Evolutionary conservation across 2,888 invertebrate genomes (phyloP).

Genomic region (Pyrrhia umbra): DNA sequence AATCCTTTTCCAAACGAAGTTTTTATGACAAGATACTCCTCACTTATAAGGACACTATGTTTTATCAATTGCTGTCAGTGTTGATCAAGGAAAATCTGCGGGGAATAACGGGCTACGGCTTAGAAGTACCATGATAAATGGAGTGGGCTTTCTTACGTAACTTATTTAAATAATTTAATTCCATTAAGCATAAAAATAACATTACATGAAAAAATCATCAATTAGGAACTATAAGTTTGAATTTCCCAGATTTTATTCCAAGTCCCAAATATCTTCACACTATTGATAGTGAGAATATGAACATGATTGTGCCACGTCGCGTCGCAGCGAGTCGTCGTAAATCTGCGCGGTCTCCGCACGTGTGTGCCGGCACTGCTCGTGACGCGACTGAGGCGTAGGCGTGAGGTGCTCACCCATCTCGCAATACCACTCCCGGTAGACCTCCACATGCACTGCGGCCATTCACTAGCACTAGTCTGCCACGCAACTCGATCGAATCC

Average conservation of each 20-base stretch:
- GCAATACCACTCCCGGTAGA: conserved; percentile 21
- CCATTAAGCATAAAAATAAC: too few species aligned
- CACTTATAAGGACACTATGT: background rate
- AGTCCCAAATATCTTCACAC: background rate
- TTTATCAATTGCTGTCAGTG: conserved; percentile 8
- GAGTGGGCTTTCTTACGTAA: background rate
- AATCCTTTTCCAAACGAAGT: conserved; percentile 8
- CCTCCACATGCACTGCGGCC: background rate
- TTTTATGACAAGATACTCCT: conserved; percentile 8
- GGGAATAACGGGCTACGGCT: conserved; percentile 3
- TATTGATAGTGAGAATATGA: conserved; percentile 4
- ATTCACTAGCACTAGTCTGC: conserved; percentile 1
- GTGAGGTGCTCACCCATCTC: conserved; percentile 35
- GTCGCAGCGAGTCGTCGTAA: conserved; percentile 24
- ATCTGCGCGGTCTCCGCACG: conserved; percentile 34
- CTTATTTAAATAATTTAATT: background rate
- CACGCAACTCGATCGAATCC: background rate
- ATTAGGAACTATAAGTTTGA: too few species aligned
- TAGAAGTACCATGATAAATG: conserved; percentile 6
- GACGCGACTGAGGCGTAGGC: conserved; percentile 43
- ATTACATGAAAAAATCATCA: too few species aligned
- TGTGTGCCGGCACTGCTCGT: conserved; percentile 45
- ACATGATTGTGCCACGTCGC: conserved; percentile 30
- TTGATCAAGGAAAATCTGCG: conserved; percentile 28
- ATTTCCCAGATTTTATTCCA: background rate